Evolutionary conservation across 2,797 vertebrate species (phyloP).

Genomic region (Pseudomugil tenellus): DNA sequence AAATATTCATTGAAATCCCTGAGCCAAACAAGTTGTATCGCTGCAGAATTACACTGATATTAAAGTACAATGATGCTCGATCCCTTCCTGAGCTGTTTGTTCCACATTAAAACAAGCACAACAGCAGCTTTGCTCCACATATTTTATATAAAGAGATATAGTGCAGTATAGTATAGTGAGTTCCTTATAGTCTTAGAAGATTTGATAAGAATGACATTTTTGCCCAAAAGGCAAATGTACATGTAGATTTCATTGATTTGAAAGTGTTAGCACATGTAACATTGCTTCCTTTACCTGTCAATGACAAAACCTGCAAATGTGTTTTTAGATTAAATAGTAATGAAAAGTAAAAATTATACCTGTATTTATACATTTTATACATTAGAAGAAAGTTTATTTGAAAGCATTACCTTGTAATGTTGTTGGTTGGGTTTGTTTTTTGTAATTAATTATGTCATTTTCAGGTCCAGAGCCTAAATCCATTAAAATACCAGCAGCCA

Average conservation of each 20-base stretch:
- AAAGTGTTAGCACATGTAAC: neutral
- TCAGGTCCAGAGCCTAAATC: neutral
- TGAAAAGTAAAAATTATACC: too few relatives aligned
- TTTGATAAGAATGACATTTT: neutral
- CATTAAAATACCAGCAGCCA: constrained; percentile 26
- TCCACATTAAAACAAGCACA: neutral
- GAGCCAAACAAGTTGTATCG: neutral
- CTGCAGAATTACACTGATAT: neutral
- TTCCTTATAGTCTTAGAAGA: neutral
- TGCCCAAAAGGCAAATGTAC: neutral
- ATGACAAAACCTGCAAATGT: neutral
- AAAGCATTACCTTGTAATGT: too few relatives aligned
- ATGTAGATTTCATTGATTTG: neutral
- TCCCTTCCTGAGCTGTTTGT: neutral
- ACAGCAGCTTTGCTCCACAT: neutral
- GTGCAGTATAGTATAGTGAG: too few relatives aligned
- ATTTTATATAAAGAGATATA: constrained; percentile 3
- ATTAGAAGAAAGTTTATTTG: too few relatives aligned
- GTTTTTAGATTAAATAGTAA: neutral
- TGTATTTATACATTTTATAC: too few relatives aligned
- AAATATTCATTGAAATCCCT: constrained; percentile 1
- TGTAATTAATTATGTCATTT: neutral
- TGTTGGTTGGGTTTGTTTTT: neutral
- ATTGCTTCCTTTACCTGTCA: neutral
- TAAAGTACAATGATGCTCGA: neutral